Conservation (phyloP, 1,140 invertebrate genomes). For the Drosophila baimaii region DNA sequence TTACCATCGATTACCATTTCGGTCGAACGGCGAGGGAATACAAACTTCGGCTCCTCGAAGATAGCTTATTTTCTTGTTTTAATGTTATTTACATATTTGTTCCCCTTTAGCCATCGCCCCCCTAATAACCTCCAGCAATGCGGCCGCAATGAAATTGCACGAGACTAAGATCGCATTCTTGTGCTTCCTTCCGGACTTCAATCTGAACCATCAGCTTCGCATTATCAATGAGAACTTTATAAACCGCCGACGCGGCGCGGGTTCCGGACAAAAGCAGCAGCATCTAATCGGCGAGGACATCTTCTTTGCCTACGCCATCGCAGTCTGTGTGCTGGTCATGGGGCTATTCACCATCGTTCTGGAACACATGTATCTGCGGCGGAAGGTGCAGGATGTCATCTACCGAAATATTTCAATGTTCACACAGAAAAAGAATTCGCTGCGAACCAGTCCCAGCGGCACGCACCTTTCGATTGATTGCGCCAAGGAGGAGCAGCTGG, state of each 20-base stretch:
- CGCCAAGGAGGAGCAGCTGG: slow-evolving; percentile 36
- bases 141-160: slow-evolving; percentile 69
- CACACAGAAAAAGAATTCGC: slow-evolving; percentile 12
- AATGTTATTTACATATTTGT: too few relatives aligned
- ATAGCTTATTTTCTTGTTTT: too few relatives aligned
- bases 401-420: slow-evolving; percentile 13
- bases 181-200: slow-evolving; percentile 76
- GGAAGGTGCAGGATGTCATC: slow-evolving; percentile 14
- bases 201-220: slow-evolving; percentile 79
- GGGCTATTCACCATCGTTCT: slow-evolving; percentile 63
- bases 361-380: slow-evolving; percentile 69
- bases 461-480: slow-evolving; percentile 42
- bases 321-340: slow-evolving; percentile 54
- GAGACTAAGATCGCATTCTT: slow-evolving; percentile 68
- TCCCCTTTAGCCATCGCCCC: slow-evolving; percentile 68
- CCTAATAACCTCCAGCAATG: slow-evolving; percentile 69
- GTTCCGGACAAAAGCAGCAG: neutral
- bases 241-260: slow-evolving; percentile 12
- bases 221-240: slow-evolving; percentile 79
- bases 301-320: slow-evolving; percentile 66
- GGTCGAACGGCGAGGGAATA: too few relatives aligned
- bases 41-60: too few relatives aligned
- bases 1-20: too few relatives aligned
- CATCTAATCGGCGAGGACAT: slow-evolving; percentile 13
- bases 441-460: slow-evolving; percentile 10